These are phyloP conservation scores for Eriosoma lanigerum DNA, from an alignment of 1,140 invertebrate genomes.

Conservation along the genomic window DNA sequence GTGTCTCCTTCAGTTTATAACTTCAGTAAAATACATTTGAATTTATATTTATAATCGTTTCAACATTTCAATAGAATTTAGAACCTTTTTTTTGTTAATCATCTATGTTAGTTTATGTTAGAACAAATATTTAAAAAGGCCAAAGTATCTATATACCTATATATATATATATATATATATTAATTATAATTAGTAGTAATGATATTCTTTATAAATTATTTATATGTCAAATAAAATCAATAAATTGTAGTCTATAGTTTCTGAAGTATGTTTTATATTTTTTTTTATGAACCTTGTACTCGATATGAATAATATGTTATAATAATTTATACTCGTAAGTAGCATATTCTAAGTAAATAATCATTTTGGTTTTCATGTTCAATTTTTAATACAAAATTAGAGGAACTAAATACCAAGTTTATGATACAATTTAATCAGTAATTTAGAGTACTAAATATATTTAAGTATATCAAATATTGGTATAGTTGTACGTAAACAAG, in stretches of 20 bases:
- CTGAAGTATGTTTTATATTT: not conserved
- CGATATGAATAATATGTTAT: too few species aligned
- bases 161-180: not conserved
- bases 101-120: conserved; percentile 34
- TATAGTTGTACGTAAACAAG: too few species aligned
- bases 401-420: too few species aligned
- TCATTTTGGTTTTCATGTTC: too few species aligned
- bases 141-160: conserved; percentile 24
- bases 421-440: too few species aligned
- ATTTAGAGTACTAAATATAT: too few species aligned
- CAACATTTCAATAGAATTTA: not conserved
- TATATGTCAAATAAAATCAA: conserved; percentile 15
- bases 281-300: not conserved
- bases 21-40: not conserved
- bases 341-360: too few species aligned
- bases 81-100: not conserved
- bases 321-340: too few species aligned
- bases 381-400: too few species aligned
- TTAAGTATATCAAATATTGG: too few species aligned
- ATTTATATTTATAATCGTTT: conserved; percentile 3
- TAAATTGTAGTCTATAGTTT: conserved; percentile 24
- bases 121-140: conserved; percentile 24
- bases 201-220: conserved; percentile 22
- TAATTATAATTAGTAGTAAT: conserved; percentile 45
- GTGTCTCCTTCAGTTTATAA: not conserved